Base-by-base conservation (phyloP, 2,113 vertebrate species). In the Bubo scandiacus region DNA sequence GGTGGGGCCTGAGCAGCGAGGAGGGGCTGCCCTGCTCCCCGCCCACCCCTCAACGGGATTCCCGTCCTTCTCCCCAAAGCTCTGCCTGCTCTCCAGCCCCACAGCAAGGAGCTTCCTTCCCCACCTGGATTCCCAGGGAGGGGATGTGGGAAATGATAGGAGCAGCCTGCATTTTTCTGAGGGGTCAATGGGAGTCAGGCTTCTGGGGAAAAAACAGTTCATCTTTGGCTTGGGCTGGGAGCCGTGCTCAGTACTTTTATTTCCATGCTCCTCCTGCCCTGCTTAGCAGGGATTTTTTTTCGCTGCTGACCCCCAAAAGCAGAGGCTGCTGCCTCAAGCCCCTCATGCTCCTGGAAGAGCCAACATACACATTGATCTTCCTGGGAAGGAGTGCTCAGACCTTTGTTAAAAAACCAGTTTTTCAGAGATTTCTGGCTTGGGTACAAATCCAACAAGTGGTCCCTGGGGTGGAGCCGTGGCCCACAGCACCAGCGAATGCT, bases 201-300 rank as follows among this genome's bases (percentile, higher is more conserved):
- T 84, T 65, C 65, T 57, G 38, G 65, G 54, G 32, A 68, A 70
- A 61, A 75, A 34, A 11, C 29, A 32, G 19, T 26, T 47, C n/a
- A 5, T 22, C 59, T 51, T 30, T 34, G 47, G 7, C 80, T 32
- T 6, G 21, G 52, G 30, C 61, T 47, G 81, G 42, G 40, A 34
- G 6, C 21, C 34, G 57, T 10, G 61, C 47, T 80, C 84, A 15
- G 7, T 13, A 4, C 4, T 27, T 58, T 4, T 18, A 12, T 54
- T 62, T 43, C 4, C 0, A 0, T 49, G 45, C 34, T 55, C 81
- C 43, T 13, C 14, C 12, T 1, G 0, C 55, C 45, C 73, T 45
- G 23, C 20, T 92, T 8, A 0, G 16, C 27, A 3, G 5, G 17
- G 43, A 14, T 8, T 45, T 26, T 5, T 7, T 4, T 78, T 84